Evolutionary conservation across 1,140 invertebrate species (phyloP), one percentile per base, ranked within the genome.

Genomic region (Drosophila malerkotliana): DNA sequence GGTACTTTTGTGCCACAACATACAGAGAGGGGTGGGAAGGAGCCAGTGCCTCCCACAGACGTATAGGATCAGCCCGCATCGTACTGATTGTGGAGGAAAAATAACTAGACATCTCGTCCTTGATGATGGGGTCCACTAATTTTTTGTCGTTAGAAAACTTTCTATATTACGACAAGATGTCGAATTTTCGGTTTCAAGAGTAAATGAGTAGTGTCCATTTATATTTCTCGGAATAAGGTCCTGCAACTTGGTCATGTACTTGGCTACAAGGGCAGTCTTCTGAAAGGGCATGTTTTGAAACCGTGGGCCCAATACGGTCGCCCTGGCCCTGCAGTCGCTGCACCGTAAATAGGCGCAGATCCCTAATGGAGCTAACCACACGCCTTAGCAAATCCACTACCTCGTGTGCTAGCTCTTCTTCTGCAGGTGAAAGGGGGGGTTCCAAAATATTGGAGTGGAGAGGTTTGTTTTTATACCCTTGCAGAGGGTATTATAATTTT

Each of bases 201-300:
- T 18, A 18, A 18, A 18, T 18, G 15, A 18, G 15, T 18, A 18
- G 15, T 0, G 15, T n/a, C 15, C 15, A 18, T 18, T 18, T 18
- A 1, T 18, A 18, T 18, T 18, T 18, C 2, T 9, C 3, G 3
- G 39, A 12, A 26, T 76, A 55, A 51, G n/a, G 2, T 68, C 59
- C 10, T 64, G 69, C 8, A 79, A 24, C 28, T 77, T 44, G 3
- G 56, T 77, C 69, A 74, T 73, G 56, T 79, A 77, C 39, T 77
- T 73, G 12, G 59, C 59, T n/a, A 73, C 41, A 34, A 77, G 6
- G 2, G 51, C n/a, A 32, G 30, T 69, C 21, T 64, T 41, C n/a
- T 41, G 54, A 8, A 79, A 79, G 0, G 77, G 77, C 56, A 69
- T 69, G 39, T 73, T 79, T 1, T 74, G 74, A 28, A 73, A 79